Evolutionary conservation across 2,888 invertebrate species (phyloP).

Genomic region (Linyphia triangularis): DNA sequence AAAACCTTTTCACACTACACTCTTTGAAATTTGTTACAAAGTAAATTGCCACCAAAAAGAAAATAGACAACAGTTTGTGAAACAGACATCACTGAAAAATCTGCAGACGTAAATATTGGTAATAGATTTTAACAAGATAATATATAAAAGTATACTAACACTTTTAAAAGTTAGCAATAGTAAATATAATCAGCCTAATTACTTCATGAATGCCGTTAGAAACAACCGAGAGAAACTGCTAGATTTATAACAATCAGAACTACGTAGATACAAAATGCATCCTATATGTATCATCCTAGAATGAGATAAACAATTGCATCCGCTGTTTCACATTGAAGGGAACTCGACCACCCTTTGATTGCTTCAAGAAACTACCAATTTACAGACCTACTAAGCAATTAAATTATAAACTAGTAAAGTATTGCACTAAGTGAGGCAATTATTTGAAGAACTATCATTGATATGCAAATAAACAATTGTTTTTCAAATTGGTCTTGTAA

Average conservation of each 20-base stretch:
- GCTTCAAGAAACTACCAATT: constrained; percentile 51
- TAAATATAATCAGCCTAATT: constrained; percentile 65
- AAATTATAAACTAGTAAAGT: constrained; percentile 51
- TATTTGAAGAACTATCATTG: constrained; percentile 51
- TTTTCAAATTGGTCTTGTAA: constrained; percentile 58
- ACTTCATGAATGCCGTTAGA: constrained; percentile 48
- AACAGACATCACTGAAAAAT: constrained; percentile 57
- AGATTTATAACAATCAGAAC: constrained; percentile 64
- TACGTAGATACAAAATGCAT: constrained; percentile 59
- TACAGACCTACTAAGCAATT: constrained; percentile 50
- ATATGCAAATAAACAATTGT: constrained; percentile 69
- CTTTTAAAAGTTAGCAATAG: constrained; percentile 42
- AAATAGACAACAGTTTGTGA: constrained; percentile 44
- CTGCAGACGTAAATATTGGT: constrained; percentile 25
- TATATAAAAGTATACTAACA: constrained; percentile 70
- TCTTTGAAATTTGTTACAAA: constrained; percentile 33
- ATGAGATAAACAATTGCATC: constrained; percentile 52
- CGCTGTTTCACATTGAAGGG: constrained; percentile 46
- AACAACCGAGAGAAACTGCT: constrained; percentile 55
- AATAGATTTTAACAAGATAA: constrained; percentile 62
- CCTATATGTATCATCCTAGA: constrained; percentile 59
- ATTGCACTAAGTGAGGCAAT: constrained; percentile 52
- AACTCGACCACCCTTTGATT: constrained; percentile 51
- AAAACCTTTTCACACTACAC: constrained; percentile 48
- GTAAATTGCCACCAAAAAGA: constrained; percentile 29